phyloP scores from a whole-genome alignment of 1,140 invertebrate genomes.

The Sinella curviseta region DNA sequence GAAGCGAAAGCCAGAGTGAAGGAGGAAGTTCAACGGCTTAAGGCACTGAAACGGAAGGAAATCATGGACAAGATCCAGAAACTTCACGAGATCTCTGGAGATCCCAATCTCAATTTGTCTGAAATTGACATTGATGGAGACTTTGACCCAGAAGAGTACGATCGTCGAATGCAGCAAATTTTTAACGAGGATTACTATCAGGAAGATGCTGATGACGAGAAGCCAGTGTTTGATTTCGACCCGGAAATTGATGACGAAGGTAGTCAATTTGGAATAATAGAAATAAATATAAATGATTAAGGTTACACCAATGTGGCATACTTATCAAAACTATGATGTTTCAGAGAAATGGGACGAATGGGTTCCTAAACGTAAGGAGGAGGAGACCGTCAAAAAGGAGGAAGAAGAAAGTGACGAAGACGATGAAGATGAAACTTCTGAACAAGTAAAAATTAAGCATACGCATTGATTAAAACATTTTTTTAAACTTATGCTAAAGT shows the following conservation, averaged over 20 bases:
- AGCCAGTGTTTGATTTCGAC: slow-evolving; percentile 78
- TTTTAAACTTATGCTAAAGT: background rate
- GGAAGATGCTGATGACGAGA: slow-evolving; percentile 67
- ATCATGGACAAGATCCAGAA: slow-evolving; percentile 85
- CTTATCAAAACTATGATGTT: slow-evolving; percentile 35
- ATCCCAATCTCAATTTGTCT: slow-evolving; percentile 62
- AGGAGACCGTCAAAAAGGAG: slow-evolving; percentile 49
- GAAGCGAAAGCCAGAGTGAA: slow-evolving; percentile 78
- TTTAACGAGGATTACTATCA: slow-evolving; percentile 85
- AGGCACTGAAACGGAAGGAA: slow-evolving; percentile 85
- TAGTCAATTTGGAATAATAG: background rate
- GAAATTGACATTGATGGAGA: slow-evolving; percentile 74
- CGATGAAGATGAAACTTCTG: slow-evolving; percentile 44
- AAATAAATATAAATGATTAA: background rate
- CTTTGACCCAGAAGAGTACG: slow-evolving; percentile 88
- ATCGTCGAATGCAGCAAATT: slow-evolving; percentile 79
- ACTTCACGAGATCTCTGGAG: slow-evolving; percentile 86
- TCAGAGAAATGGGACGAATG: slow-evolving; percentile 75
- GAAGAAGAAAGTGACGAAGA: slow-evolving; percentile 49
- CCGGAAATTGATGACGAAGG: slow-evolving; percentile 62
- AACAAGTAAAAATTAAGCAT: background rate
- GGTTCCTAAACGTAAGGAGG: slow-evolving; percentile 56
- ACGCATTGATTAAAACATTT: background rate
- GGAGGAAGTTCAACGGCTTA: slow-evolving; percentile 82
- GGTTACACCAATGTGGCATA: background rate